Evolutionary conservation across 2,797 vertebrate genomes (phyloP).

Genomic region (Columba guinea): DNA sequence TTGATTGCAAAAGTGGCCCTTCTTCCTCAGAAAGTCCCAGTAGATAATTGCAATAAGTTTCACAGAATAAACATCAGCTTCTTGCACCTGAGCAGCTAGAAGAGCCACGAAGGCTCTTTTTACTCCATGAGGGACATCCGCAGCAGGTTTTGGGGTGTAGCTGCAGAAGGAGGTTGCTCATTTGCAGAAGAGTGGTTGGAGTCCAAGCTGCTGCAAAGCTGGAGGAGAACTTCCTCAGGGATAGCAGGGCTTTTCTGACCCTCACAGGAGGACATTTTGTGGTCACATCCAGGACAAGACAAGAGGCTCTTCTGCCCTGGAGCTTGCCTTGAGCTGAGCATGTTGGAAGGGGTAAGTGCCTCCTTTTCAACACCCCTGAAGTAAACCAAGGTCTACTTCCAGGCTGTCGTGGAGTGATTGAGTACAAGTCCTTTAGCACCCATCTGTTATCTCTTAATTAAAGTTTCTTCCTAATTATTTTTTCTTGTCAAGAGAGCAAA

Average conservation of each 20-base stretch:
- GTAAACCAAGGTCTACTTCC: not conserved
- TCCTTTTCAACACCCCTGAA: not conserved
- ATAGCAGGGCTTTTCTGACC: fast-evolving
- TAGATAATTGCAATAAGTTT: not conserved
- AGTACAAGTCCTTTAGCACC: slow-evolving; percentile 60
- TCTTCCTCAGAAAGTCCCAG: not conserved
- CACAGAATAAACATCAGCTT: not conserved
- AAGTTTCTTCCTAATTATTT: slow-evolving; percentile 72
- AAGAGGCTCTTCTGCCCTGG: not conserved
- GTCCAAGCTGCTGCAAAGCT: not conserved
- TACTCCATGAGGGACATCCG: fast-evolving
- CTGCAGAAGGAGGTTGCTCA: not conserved
- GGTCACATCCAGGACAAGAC: not conserved
- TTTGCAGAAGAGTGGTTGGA: not conserved
- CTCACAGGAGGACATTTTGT: fast-evolving
- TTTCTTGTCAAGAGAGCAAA: slow-evolving; percentile 68
- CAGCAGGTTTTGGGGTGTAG: not conserved
- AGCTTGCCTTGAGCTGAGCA: not conserved
- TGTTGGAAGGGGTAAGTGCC: fast-evolving
- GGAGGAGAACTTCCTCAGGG: not conserved
- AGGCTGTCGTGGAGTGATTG: slow-evolving; percentile 8
- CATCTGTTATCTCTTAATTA: slow-evolving; percentile 77
- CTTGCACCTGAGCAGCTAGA: not conserved
- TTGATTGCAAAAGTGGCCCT: not conserved
- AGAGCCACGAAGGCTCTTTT: not conserved